These are phyloP conservation scores for Tetanocera ferruginea DNA, from an alignment of 2,888 invertebrate species.

Conservation along the genomic window DNA sequence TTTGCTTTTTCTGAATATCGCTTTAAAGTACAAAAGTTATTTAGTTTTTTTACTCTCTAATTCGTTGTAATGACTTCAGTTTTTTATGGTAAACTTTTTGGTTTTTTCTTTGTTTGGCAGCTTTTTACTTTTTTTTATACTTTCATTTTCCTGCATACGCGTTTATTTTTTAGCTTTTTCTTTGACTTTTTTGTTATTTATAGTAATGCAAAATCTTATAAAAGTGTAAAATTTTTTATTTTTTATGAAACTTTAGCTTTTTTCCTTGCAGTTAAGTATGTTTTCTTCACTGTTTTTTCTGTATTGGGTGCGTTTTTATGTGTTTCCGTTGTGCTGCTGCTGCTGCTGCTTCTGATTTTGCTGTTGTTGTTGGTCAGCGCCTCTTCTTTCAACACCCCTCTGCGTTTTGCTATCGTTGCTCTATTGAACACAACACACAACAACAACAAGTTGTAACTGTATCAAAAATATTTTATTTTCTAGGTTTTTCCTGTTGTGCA, in stretches of 20 bases:
- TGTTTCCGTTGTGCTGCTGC: conserved; percentile 10
- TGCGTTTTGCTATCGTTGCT: not conserved
- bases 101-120: conserved; percentile 20
- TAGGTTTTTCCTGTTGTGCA: not conserved
- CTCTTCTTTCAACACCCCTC: not conserved
- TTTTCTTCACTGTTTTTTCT: conserved; percentile 29
- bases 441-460: conserved; percentile 14
- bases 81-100: not conserved
- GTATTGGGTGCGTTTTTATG: conserved; percentile 28
- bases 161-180: not conserved
- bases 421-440: conserved; percentile 13
- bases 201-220: conserved; percentile 13
- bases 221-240: conserved; percentile 28
- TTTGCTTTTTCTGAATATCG: not conserved
- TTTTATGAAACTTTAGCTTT: not conserved
- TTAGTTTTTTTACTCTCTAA: conserved; percentile 6
- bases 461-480: not conserved
- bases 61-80: conserved; percentile 32
- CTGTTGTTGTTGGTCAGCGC: not conserved
- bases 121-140: conserved; percentile 14
- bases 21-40: conserved; percentile 13
- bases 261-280: not conserved
- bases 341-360: not conserved
- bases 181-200: not conserved
- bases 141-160: not conserved